Evolutionary conservation across 2,797 vertebrate species (phyloP).

Genomic region (Schizothorax lantsangensis): DNA sequence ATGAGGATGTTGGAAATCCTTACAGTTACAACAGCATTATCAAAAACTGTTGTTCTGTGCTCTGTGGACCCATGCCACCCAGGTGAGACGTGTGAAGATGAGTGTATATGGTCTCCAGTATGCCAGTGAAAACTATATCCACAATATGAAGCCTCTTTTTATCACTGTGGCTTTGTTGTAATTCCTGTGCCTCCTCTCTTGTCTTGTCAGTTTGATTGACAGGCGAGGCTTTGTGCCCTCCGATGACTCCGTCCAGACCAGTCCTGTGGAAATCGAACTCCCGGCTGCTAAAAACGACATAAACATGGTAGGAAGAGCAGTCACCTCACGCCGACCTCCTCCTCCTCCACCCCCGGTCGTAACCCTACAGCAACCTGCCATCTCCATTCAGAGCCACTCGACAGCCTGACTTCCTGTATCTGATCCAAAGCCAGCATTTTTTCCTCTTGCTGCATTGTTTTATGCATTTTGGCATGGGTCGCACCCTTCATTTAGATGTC

Average conservation of each 20-base stretch:
- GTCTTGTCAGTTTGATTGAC: conserved; percentile 87
- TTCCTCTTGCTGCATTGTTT: conserved; percentile 39
- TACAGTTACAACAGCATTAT: conserved; percentile 93
- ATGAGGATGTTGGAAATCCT: conserved; percentile 86
- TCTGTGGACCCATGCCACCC: conserved; percentile 92
- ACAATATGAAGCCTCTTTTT: background rate
- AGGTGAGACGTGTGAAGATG: conserved; percentile 77
- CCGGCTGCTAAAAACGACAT: conserved; percentile 82
- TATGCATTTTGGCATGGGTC: conserved; percentile 44
- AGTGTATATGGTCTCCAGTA: background rate
- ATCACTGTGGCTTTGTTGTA: background rate
- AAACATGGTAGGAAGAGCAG: conserved; percentile 88
- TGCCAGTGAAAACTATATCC: background rate
- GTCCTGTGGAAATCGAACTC: conserved; percentile 74
- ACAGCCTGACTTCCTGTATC: conserved; percentile 56
- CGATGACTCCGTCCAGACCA: conserved; percentile 75
- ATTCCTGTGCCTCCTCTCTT: conserved; percentile 41
- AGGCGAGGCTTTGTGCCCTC: conserved; percentile 88
- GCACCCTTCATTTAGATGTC: background rate
- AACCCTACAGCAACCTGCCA: conserved; percentile 50
- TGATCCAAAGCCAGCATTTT: conserved; percentile 48
- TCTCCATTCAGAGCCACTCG: conserved; percentile 45
- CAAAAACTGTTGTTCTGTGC: conserved; percentile 91
- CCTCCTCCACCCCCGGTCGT: conserved; percentile 57
- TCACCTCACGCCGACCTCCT: conserved; percentile 66